Evolutionary conservation across 2,888 invertebrate species (phyloP).

Genomic region (Melanchra persicariae): DNA sequence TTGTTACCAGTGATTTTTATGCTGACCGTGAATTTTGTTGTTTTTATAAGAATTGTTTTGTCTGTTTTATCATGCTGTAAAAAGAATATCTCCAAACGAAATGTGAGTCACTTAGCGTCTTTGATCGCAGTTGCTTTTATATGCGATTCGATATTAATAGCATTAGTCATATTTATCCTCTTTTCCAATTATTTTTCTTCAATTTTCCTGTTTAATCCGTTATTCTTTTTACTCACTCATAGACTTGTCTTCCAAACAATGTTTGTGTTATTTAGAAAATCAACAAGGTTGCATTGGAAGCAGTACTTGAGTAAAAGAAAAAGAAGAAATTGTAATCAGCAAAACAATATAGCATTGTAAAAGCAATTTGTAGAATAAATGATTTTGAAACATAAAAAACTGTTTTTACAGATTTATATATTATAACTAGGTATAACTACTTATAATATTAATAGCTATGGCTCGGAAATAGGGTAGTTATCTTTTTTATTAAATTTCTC

Average conservation of each 20-base stretch:
- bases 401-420: too few relatives aligned
- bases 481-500: too few relatives aligned
- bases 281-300: constrained; percentile 43
- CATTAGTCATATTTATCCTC: neutral
- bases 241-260: constrained; percentile 49
- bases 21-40: constrained; percentile 19
- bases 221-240: constrained; percentile 24
- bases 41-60: constrained; percentile 44
- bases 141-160: constrained; percentile 49
- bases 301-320: constrained; percentile 24
- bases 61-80: constrained; percentile 53
- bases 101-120: constrained; percentile 39
- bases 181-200: neutral
- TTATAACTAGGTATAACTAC: too few relatives aligned
- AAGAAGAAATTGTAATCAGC: neutral
- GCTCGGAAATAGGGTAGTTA: too few relatives aligned
- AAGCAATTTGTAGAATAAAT: neutral
- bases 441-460: too few relatives aligned
- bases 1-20: neutral
- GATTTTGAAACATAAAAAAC: neutral
- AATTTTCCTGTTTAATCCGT: neutral
- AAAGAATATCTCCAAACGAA: constrained; percentile 40
- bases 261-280: constrained; percentile 45
- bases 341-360: neutral
- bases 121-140: constrained; percentile 52